Base-by-base conservation (phyloP, 2,797 vertebrate genomes). In the Acanthornis magna region DNA sequence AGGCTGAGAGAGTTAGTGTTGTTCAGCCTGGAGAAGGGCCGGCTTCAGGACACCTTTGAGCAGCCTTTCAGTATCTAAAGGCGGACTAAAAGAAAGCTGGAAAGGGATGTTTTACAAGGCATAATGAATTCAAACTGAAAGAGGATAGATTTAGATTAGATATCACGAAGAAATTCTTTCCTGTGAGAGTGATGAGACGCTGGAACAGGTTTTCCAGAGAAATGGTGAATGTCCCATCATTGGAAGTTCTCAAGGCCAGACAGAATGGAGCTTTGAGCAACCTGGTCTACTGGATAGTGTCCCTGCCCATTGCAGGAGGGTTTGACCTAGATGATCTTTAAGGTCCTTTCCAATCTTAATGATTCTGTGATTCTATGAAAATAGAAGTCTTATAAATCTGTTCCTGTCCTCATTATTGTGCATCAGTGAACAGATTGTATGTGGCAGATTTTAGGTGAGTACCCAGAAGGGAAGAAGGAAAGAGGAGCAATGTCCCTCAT, bases 111-210 rank as follows among this genome's bases (percentile, higher is more conserved):
- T 79, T 50, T 38, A 32, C 7, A 36, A 27, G 23, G 11, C 3
- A 2, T 8, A 14, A 27, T 8, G 6, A 32, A 16, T 36, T 68
- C 48, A 42, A 32, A 42, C 7, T 36, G 13, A 61, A 81, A 48
- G 15, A 40, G 3, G 7, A 5, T 25, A 54, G 47, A 16, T 61
- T 40, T 48, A 47, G 4, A 26, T 48, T 60, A 54, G 18, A 48
- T 48, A 27, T 23, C 12, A 23, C 0, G 1, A 61, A 27, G 7
- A 26, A 74, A 40, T 32, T 29, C 5, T 60, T 32, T 54, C 30
- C 17, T 53, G 3, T 34, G 20, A 12, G 23, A 11, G 5, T 1
- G 0, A 30, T 29, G 18, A 65, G 16, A 27, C 15, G 16, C 8
- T 60, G 17, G 30, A 53, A 60, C 5, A 27, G 12, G 5, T 19